Conservation (phyloP, 2,113 vertebrate genomes). For the Clupea harengus region DNA sequence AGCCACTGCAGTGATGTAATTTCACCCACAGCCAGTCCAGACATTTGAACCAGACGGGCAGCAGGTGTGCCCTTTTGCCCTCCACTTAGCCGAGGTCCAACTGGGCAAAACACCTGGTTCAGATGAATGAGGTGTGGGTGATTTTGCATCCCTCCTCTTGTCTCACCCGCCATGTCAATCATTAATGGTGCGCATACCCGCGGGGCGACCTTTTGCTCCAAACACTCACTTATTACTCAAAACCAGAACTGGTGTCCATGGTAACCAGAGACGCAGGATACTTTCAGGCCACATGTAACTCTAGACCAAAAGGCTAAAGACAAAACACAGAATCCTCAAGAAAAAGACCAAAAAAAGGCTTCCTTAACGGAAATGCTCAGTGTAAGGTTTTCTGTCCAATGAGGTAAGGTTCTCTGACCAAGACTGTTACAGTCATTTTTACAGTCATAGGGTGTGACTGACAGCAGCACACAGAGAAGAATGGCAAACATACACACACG, state of each 20-base stretch:
- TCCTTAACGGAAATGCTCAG: neutral
- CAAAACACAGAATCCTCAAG: constrained; percentile 8
- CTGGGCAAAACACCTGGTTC: constrained; percentile 30
- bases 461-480: constrained; percentile 26
- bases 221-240: constrained; percentile 73
- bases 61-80: constrained; percentile 15
- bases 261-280: constrained; percentile 49
- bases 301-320: constrained; percentile 37
- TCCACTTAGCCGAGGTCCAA: constrained; percentile 6
- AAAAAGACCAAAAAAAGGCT: neutral
- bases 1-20: neutral
- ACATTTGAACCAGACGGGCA: neutral
- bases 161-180: constrained; percentile 60
- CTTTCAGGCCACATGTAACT: constrained; percentile 52
- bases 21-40: neutral
- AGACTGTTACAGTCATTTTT: no score
- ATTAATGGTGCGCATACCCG: constrained; percentile 72
- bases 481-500: constrained; percentile 40
- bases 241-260: constrained; percentile 66
- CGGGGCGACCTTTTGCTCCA: constrained; percentile 68
- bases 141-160: constrained; percentile 48
- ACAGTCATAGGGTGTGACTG: constrained; percentile 31
- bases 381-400: neutral
- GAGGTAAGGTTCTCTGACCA: no score
- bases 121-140: constrained; percentile 53